phyloP scores from a whole-genome alignment of 2,797 vertebrate genomes.

The Chrysocyon brachyurus region DNA sequence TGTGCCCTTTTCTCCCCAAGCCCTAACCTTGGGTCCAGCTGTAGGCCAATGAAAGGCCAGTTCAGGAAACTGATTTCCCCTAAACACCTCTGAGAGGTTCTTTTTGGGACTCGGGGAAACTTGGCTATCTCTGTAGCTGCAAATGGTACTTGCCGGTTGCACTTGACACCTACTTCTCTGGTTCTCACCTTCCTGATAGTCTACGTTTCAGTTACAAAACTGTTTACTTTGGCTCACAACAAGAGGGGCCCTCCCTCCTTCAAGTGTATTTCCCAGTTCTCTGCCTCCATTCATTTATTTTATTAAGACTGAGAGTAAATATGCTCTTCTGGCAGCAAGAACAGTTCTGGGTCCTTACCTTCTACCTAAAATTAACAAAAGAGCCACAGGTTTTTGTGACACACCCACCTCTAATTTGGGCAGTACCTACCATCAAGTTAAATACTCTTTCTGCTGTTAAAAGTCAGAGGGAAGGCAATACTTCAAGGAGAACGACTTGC shows the following conservation, averaged over 20 bases:
- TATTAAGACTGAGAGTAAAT: background rate
- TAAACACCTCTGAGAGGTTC: background rate
- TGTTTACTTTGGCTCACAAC: constrained; percentile 76
- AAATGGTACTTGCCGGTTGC: background rate
- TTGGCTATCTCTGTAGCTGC: background rate
- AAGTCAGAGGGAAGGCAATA: background rate
- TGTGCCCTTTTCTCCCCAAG: background rate
- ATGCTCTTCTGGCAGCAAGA: background rate
- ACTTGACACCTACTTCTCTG: constrained; percentile 55
- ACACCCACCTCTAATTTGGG: background rate
- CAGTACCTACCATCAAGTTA: background rate
- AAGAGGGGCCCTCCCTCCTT: constrained; percentile 57
- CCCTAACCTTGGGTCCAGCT: background rate
- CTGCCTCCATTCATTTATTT: constrained; percentile 61
- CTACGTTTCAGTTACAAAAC: constrained; percentile 60
- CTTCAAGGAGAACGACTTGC: background rate
- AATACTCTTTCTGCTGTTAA: background rate
- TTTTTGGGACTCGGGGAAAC: background rate
- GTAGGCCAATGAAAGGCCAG: background rate
- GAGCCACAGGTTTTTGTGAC: background rate
- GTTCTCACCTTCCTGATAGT: constrained; percentile 60
- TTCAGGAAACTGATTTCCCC: background rate
- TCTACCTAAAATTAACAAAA: background rate
- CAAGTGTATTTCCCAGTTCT: constrained; percentile 53
- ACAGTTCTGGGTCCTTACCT: background rate